These are phyloP conservation scores for Syncerus caffer DNA, from an alignment of 2,797 vertebrate genomes.

Conservation along the genomic window DNA sequence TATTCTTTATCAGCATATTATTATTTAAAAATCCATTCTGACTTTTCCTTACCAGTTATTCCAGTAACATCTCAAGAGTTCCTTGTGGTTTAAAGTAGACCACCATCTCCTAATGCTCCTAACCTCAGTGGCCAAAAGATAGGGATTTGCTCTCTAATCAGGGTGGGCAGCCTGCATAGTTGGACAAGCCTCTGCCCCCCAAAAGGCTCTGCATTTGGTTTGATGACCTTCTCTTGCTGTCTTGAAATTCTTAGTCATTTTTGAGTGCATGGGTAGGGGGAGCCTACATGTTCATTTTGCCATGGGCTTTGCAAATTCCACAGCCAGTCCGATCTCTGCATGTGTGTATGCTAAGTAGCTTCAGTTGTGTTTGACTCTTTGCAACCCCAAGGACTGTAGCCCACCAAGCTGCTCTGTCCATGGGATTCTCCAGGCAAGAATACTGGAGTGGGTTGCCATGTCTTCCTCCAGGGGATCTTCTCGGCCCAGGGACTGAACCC, in stretches of 20 bases:
- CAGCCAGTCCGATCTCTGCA: fast-evolving
- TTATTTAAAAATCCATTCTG: conserved; percentile 41
- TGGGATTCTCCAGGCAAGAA: neutral
- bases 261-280: neutral
- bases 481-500: neutral
- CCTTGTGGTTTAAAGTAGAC: neutral
- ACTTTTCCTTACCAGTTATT: conserved; percentile 23
- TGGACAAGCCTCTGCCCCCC: fast-evolving
- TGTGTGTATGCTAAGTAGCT: neutral
- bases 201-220: neutral
- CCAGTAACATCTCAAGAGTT: neutral
- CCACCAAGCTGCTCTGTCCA: neutral
- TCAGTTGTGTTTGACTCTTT: neutral
- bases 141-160: neutral
- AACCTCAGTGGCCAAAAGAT: neutral
- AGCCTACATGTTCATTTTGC: neutral
- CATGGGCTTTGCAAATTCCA: no score
- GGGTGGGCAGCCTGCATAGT: fast-evolving
- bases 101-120: fast-evolving
- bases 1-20: neutral
- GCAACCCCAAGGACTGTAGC: neutral
- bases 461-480: neutral
- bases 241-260: neutral
- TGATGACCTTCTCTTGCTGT: neutral
- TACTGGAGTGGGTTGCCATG: neutral